Evolutionary conservation across 1,140 invertebrate genomes (phyloP).

Genomic region (Drosophila mayri): DNA sequence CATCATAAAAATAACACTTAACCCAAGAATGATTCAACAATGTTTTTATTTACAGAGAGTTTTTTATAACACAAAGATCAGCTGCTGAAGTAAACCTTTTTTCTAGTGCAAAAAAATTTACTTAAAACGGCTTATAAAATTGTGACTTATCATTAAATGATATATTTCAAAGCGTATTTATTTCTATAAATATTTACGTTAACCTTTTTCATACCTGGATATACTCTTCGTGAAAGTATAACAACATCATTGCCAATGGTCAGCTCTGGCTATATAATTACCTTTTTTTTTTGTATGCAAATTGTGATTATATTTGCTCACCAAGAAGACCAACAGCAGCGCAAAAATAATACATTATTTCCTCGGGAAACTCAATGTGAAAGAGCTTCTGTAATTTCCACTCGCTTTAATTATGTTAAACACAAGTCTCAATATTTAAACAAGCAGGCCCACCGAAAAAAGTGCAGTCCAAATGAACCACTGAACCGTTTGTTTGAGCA

Average conservation of each 20-base stretch:
- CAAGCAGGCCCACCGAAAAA: constrained; percentile 58
- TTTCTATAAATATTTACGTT: neutral
- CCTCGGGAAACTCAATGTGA: constrained; percentile 17
- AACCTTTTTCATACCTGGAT: neutral
- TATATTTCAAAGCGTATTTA: neutral
- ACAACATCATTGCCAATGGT: constrained; percentile 27
- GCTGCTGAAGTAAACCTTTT: neutral
- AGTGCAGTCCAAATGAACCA: constrained; percentile 72
- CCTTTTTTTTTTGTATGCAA: constrained; percentile 62
- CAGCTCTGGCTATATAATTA: constrained; percentile 59
- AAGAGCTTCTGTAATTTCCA: constrained; percentile 71
- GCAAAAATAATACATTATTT: constrained; percentile 42
- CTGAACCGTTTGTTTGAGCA: constrained; percentile 79
- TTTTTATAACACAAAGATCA: neutral
- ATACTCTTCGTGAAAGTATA: constrained; percentile 11
- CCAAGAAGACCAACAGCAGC: constrained; percentile 14
- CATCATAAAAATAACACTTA: too few relatives aligned
- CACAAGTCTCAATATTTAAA: constrained; percentile 80
- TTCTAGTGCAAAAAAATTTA: too few relatives aligned
- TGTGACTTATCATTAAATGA: too few relatives aligned
- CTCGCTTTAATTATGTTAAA: constrained; percentile 80
- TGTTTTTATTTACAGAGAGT: neutral
- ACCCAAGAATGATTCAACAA: neutral
- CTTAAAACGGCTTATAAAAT: too few relatives aligned
- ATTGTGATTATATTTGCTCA: constrained; percentile 62